A percentile compares a stretch with the other conserved stretches of the same genome.
Evolutionary conservation across 2,888 invertebrate genomes (phyloP).

Genomic region (Epinotia nisella): DNA sequence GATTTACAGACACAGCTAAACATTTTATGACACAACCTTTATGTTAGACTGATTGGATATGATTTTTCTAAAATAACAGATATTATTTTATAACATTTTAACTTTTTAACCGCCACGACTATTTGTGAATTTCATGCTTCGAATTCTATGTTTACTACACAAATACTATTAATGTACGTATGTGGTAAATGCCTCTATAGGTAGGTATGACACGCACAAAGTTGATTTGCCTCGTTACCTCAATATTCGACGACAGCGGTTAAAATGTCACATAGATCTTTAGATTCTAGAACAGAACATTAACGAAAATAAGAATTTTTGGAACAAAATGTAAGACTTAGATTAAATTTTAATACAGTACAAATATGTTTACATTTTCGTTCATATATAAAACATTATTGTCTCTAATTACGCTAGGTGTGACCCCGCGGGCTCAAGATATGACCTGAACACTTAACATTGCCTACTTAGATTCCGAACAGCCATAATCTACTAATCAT

Average conservation of each 20-base stretch:
- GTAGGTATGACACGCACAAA: background rate
- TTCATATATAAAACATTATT: constrained; percentile 71
- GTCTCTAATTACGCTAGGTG: constrained; percentile 61
- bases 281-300: background rate
- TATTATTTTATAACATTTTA: constrained; percentile 7
- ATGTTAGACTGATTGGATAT: constrained; percentile 57
- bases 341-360: constrained; percentile 50
- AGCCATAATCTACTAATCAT: constrained; percentile 55
- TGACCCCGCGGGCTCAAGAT: constrained; percentile 63
- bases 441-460: constrained; percentile 78
- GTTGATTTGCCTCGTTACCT: background rate
- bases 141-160: background rate
- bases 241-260: background rate
- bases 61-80: constrained; percentile 24
- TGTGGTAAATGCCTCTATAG: background rate
- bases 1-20: constrained; percentile 54
- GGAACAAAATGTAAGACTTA: constrained; percentile 45
- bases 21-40: constrained; percentile 73
- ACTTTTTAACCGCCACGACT: constrained; percentile 1
- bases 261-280: background rate
- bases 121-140: background rate
- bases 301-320: background rate
- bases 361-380: constrained; percentile 56
- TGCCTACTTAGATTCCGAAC: constrained; percentile 62
- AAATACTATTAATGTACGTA: background rate